phyloP scores from a whole-genome alignment of 2,797 vertebrate species.

The Falco columbarius region DNA sequence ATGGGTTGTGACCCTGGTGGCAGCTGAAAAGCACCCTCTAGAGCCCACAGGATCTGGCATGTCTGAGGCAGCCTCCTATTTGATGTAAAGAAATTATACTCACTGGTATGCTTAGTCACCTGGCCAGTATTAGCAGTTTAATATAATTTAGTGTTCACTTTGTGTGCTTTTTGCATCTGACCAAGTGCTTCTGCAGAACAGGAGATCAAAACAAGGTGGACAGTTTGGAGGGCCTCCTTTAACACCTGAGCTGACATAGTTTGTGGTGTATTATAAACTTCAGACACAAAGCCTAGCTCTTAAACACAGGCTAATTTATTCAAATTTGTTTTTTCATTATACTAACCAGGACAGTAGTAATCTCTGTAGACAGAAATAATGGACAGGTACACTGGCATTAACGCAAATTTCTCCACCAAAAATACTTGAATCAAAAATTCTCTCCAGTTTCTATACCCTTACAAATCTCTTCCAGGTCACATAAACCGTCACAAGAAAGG shows the following conservation, averaged over 20 bases:
- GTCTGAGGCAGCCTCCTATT: background rate
- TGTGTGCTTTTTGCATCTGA: background rate
- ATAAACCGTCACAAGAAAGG: background rate
- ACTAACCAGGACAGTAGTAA: background rate
- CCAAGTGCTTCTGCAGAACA: background rate
- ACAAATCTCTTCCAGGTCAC: background rate
- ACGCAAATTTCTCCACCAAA: background rate
- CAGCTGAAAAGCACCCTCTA: background rate
- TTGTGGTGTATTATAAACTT: background rate
- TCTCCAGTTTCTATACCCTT: background rate
- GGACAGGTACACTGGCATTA: background rate
- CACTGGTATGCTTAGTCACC: background rate
- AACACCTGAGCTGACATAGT: background rate
- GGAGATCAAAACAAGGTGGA: background rate
- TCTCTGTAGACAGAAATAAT: background rate
- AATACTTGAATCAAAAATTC: background rate
- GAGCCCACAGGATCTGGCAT: background rate
- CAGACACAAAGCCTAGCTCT: background rate
- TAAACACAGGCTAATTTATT: background rate
- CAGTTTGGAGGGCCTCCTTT: background rate
- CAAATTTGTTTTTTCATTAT: background rate
- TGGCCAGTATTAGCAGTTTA: background rate
- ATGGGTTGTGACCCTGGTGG: background rate
- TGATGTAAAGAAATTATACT: background rate
- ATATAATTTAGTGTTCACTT: background rate